Evolutionary conservation across 2,797 vertebrate genomes (phyloP).

Genomic region (Aulostomus chinensis): DNA sequence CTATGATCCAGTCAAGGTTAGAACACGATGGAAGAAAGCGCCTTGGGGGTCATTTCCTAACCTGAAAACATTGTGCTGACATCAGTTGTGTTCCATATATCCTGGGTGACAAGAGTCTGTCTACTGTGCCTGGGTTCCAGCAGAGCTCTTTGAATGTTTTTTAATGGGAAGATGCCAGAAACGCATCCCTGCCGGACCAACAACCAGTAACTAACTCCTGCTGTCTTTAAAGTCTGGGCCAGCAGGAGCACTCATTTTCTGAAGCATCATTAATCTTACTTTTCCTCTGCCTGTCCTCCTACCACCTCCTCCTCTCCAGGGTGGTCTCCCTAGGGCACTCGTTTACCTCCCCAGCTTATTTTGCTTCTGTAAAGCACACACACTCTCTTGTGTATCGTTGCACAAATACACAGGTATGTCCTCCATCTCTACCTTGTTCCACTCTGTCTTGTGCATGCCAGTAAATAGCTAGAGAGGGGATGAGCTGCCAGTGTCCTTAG

Average conservation of each 20-base stretch:
- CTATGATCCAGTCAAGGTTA: slow-evolving; percentile 30
- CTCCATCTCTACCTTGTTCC: slow-evolving; percentile 10
- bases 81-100: slow-evolving; percentile 12
- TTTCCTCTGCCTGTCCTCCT: slow-evolving; percentile 71
- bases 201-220: slow-evolving; percentile 67
- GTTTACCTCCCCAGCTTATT: slow-evolving; percentile 59
- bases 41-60: slow-evolving; percentile 29
- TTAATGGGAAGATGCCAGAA: slow-evolving; percentile 52
- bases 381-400: slow-evolving; percentile 7
- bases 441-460: not conserved
- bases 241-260: slow-evolving; percentile 70
- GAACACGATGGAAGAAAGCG: slow-evolving; percentile 14
- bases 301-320: slow-evolving; percentile 63
- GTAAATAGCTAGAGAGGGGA: slow-evolving; percentile 20
- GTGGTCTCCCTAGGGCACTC: slow-evolving; percentile 69
- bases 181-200: slow-evolving; percentile 58
- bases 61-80: slow-evolving; percentile 43
- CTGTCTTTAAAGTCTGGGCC: slow-evolving; percentile 69
- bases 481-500: slow-evolving; percentile 39
- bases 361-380: slow-evolving; percentile 31
- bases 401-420: slow-evolving; percentile 12
- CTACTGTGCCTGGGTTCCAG: slow-evolving; percentile 21
- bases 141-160: slow-evolving; percentile 40
- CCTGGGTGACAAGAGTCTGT: slow-evolving; percentile 20
- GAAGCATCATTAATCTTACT: slow-evolving; percentile 80